Evolutionary conservation across 2,888 invertebrate species (phyloP).

Genomic region (Lasioglossum lativentre): DNA sequence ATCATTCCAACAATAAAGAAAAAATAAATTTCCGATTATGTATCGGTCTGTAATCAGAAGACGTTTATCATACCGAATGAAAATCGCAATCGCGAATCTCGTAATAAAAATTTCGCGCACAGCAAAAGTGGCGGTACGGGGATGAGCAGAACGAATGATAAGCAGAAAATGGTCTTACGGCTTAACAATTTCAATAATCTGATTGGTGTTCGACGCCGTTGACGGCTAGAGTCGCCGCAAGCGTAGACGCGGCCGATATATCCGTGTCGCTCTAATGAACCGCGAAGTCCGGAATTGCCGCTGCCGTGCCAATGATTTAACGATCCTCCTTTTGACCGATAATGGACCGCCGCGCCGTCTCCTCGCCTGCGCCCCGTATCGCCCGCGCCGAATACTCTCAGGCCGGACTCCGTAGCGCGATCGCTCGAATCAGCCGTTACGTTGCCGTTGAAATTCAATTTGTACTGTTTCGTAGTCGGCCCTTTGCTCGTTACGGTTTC

Average conservation of each 20-base stretch:
- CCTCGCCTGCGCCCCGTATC: constrained; percentile 9
- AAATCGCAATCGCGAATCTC: not conserved
- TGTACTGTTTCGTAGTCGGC: constrained; percentile 71
- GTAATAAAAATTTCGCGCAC: not conserved
- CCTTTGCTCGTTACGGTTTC: constrained; percentile 70
- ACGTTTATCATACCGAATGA: too few species aligned
- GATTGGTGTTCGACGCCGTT: constrained; percentile 32
- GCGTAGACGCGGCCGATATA: constrained; percentile 38
- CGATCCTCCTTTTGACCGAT: constrained; percentile 64
- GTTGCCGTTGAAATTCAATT: constrained; percentile 77
- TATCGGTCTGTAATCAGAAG: too few species aligned
- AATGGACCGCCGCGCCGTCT: constrained; percentile 61
- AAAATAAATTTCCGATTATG: too few species aligned
- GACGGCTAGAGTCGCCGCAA: not conserved
- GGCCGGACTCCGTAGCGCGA: constrained; percentile 53
- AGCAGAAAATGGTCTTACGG: constrained; percentile 27
- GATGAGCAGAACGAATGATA: not conserved
- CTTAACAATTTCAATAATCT: constrained; percentile 41
- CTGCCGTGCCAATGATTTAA: constrained; percentile 70
- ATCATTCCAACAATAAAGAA: too few species aligned
- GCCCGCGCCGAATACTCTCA: not conserved
- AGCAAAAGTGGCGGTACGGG: not conserved
- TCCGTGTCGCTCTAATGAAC: constrained; percentile 65
- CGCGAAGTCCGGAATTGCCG: constrained; percentile 65
- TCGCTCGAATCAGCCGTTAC: constrained; percentile 74